These are phyloP conservation scores for Tenrec ecaudatus DNA, from an alignment of 2,113 vertebrate species.

Conservation along the genomic window DNA sequence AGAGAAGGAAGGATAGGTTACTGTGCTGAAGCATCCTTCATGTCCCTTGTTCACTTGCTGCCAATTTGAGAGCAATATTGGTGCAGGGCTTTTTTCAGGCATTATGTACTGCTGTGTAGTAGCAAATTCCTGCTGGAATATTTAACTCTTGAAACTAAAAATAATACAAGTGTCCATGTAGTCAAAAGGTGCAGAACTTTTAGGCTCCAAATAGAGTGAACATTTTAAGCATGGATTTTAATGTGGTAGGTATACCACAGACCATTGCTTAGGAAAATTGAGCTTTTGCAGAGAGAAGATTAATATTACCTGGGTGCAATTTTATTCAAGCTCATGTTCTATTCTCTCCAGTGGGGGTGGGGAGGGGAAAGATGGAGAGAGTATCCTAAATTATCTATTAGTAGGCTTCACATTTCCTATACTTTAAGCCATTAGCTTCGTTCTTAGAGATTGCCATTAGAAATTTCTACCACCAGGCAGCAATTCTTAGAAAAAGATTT, in stretches of 20 bases:
- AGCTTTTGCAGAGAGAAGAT: slow-evolving; percentile 58
- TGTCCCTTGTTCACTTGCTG: slow-evolving; percentile 98
- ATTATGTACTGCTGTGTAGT: slow-evolving; percentile 95
- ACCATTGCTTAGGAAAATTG: slow-evolving; percentile 64
- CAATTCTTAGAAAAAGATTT: slow-evolving; percentile 65
- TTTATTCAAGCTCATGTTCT: slow-evolving; percentile 73
- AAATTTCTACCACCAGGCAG: neutral
- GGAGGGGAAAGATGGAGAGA: neutral
- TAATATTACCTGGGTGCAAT: slow-evolving; percentile 53
- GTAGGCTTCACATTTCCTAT: slow-evolving; percentile 56
- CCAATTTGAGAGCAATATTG: slow-evolving; percentile 99
- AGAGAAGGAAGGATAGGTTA: slow-evolving; percentile 99
- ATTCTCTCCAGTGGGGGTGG: neutral
- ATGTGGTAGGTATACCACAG: slow-evolving; percentile 58
- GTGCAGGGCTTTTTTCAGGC: slow-evolving; percentile 95
- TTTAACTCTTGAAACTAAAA: slow-evolving; percentile 96
- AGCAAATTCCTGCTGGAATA: slow-evolving; percentile 99
- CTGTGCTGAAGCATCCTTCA: slow-evolving; percentile 98
- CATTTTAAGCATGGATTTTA: slow-evolving; percentile 27
- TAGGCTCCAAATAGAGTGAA: slow-evolving; percentile 55
- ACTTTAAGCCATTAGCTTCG: slow-evolving; percentile 50
- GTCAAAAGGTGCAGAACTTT: slow-evolving; percentile 88
- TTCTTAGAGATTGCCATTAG: slow-evolving; percentile 65
- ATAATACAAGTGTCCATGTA: slow-evolving; percentile 86
- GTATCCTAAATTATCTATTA: slow-evolving; percentile 68